Evolutionary conservation across 2,888 invertebrate genomes (phyloP), one percentile per base, ranked within the genome.

Genomic region (Steinernema carpocapsae): DNA sequence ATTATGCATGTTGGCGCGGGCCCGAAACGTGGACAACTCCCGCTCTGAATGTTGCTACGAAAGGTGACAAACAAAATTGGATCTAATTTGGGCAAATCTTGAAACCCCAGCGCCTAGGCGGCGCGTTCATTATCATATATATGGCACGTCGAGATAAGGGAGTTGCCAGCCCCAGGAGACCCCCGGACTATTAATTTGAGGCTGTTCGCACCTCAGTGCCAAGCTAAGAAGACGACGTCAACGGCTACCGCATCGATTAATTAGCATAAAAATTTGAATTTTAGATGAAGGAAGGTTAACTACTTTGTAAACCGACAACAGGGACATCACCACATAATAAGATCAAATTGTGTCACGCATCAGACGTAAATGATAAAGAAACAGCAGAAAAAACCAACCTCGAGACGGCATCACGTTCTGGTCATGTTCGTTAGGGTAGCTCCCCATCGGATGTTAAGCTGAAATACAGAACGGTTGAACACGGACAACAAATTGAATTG

Each of bases 371-470:
- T 56, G 22, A 64, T 64, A 29, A 22, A 6, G 32, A 29, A 64
- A 10, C 24, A 14, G n/a, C n/a, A 14, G 32, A 64, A 17, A 32
- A 26, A 73, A 74, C 73, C 29, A 74, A 77, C 77, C 76, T 77
- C 77, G 51, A 37, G 72, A 51, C 45, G 70, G 76, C 76, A 76
- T 77, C 37, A 72, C 52, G 76, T 77, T 76, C 52, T 77, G 77
- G 32, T 77, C 77, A 32, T 76, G 76, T 29, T 74, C 74, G 37
- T 64, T 29, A 64, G 64, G 37, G 64, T 64, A 64, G 64, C 64
- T 64, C 64, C 64, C 64, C 64, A 64, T 64, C 64, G 64, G 64
- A 64, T 64, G 64, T 64, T 64, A 32, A 32, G 32, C 64, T 64
- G 64, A 64, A 64, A 64, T n/a, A 32, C 29, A 32, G 7, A 64